A percentile compares a stretch with the other conserved stretches of the same genome.
These are phyloP conservation scores for Anomalospiza imberbis DNA, from an alignment of 2,797 vertebrate genomes.

Conservation along the genomic window DNA sequence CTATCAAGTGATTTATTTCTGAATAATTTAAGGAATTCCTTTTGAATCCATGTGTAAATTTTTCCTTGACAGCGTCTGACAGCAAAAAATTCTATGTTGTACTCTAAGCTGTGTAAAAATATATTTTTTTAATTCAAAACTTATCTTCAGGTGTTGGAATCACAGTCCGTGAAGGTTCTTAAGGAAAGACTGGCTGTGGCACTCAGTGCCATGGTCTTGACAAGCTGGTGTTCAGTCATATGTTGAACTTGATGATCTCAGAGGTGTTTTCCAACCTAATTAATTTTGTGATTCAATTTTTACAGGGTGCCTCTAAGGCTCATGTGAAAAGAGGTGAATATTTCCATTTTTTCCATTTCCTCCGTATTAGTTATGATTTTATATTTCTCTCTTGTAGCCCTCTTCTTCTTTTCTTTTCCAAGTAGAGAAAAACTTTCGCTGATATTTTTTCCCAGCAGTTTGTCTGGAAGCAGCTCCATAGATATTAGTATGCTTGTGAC, in stretches of 20 bases:
- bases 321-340: background rate
- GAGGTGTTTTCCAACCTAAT: background rate
- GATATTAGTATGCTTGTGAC: background rate
- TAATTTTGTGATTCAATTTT: background rate
- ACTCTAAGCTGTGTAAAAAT: background rate
- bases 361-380: background rate
- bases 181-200: background rate
- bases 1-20: background rate
- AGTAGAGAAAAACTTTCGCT: background rate
- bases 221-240: background rate
- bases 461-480: background rate
- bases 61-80: background rate
- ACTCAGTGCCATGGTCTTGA: background rate
- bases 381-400: background rate
- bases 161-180: background rate
- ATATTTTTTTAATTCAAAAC: background rate
- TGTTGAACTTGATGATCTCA: background rate
- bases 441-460: background rate
- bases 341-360: background rate
- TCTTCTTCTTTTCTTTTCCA: background rate
- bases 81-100: background rate
- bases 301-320: background rate
- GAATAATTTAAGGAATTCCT: background rate
- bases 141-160: background rate
- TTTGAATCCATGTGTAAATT: background rate